Conservation (phyloP, 2,888 invertebrate genomes). For the Melanostoma scalare region DNA sequence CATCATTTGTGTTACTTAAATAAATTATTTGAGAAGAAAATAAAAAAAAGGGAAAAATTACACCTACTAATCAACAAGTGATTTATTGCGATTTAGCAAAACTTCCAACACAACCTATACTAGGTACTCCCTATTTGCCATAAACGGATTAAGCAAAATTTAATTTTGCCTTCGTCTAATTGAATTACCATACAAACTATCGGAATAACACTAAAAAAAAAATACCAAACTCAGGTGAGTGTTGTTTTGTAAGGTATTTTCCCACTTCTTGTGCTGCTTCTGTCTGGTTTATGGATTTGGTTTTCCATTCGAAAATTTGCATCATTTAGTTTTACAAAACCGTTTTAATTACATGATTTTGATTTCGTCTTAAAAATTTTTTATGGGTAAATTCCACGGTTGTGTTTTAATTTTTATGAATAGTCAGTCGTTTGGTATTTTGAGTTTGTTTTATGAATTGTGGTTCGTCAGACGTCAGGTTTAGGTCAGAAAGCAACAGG, state of each 20-base stretch:
- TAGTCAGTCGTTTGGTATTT: no score
- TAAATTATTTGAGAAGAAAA: no score
- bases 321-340: no score
- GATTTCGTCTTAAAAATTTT: no score
- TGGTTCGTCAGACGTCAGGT: constrained; percentile 34
- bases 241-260: background rate
- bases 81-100: background rate
- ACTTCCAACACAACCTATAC: background rate
- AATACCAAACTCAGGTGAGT: constrained; percentile 18
- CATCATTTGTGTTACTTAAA: no score
- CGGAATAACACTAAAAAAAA: constrained; percentile 8
- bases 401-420: background rate
- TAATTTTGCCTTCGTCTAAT: background rate
- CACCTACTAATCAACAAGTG: no score
- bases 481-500: constrained; percentile 37
- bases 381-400: constrained; percentile 7
- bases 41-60: no score
- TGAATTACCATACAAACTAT: constrained; percentile 21
- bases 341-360: no score
- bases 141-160: constrained; percentile 15
- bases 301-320: no score
- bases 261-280: no score
- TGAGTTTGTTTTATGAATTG: background rate
- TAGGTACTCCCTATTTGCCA: no score
- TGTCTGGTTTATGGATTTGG: no score